These are phyloP conservation scores for Mimumesa dahlbomi DNA, from an alignment of 2,888 invertebrate species.

Conservation along the genomic window DNA sequence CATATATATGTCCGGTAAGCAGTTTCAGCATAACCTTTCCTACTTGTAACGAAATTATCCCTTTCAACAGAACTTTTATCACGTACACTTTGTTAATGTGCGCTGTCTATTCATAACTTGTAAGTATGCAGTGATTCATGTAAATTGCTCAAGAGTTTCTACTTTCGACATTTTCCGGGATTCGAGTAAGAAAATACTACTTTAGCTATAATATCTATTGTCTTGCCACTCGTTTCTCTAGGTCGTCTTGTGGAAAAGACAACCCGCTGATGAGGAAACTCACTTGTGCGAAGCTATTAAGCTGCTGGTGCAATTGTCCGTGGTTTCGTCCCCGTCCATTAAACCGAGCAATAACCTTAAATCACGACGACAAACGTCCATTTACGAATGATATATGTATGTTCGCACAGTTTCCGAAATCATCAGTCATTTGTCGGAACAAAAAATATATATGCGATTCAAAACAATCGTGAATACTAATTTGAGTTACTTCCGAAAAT, in stretches of 20 bases:
- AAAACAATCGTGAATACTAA: too few relatives aligned
- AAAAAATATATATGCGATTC: too few relatives aligned
- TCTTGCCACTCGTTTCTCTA: background rate
- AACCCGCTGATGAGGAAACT: conserved; percentile 28
- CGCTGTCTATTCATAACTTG: too few relatives aligned
- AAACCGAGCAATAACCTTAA: conserved; percentile 14
- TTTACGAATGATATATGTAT: too few relatives aligned
- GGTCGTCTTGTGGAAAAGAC: conserved; percentile 14
- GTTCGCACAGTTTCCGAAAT: too few relatives aligned
- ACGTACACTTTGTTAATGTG: too few relatives aligned
- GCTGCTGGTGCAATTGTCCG: background rate
- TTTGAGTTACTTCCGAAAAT: conserved; percentile 7
- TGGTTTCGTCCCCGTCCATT: conserved; percentile 18
- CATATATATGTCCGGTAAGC: too few relatives aligned
- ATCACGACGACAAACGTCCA: background rate
- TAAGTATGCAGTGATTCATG: too few relatives aligned
- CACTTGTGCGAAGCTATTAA: background rate
- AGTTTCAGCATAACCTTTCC: too few relatives aligned
- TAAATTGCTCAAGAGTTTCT: background rate
- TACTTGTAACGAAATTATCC: too few relatives aligned
- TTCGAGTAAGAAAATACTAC: background rate
- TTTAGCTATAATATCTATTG: conserved; percentile 1
- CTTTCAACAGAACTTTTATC: too few relatives aligned
- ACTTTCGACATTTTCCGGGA: conserved; percentile 7
- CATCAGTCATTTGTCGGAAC: too few relatives aligned